Base-by-base conservation (phyloP, 53 echinoderm and acorn worm species). In the Actinopyga echinites region DNA sequence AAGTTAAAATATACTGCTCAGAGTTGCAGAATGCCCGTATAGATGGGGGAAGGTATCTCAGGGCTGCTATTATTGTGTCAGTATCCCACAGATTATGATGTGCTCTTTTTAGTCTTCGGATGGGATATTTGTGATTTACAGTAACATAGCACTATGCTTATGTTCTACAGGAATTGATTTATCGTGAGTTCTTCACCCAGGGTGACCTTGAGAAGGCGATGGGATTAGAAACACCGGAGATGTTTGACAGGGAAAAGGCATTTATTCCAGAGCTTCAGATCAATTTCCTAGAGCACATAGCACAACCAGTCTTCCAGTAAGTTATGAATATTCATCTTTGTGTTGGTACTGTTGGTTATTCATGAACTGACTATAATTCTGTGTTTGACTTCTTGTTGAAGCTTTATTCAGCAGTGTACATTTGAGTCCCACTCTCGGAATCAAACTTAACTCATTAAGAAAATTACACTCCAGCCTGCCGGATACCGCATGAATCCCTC, bases 121-220 rank as follows among this genome's bases (percentile, higher is more conserved):
- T 49, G 49, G 49, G n/a, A 15, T 15, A 49, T 17, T 2, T 49
- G 49, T 49, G 0, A 15, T 6, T 49, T 17, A 15, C n/a, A n/a
- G n/a, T 15, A 49, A 15, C 3, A 49, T 15, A 3, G 15, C 3
- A 49, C 13, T 49, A 17, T 49, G 49, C 49, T 49, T 49, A 13
- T 56, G 40, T 75, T 15, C 23, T 30, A 67, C 89, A 99, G 99
- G 99, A 99, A 86, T 91, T 94, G 77, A 99, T 99, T 82, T 99
- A 99, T 56, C 88, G 89, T 38, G 99, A 99, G 85, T 99, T 99
- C 83, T 99, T 99, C 91, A 92, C 92, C 60, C 99, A 99, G 43
- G 99, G 99, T 58, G 99, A 99, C 86, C 69, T 99, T 29, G 94
- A 99, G 91, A 99, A 99, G 74, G 99, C 99, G 30, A 99, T 99